These are phyloP conservation scores for Mesopsocus fuscifrons DNA, from an alignment of 2,888 invertebrate species.

Conservation along the genomic window DNA sequence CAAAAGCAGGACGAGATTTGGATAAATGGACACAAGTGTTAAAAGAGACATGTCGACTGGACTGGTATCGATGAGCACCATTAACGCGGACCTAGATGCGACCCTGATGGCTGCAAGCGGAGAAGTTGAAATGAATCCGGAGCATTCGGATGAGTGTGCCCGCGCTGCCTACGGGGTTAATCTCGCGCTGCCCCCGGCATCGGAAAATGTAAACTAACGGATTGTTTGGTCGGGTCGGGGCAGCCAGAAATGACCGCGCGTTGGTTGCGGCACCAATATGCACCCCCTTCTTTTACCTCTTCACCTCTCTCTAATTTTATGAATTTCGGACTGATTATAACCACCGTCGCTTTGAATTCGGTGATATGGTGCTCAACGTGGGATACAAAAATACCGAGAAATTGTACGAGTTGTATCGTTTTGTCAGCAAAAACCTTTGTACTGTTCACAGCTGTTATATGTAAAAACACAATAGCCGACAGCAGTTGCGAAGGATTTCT, in stretches of 20 bases:
- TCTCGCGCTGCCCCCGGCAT: slow-evolving; percentile 8
- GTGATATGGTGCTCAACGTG: background rate
- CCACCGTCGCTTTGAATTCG: background rate
- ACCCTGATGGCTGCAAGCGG: background rate
- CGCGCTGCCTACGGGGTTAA: slow-evolving; percentile 3
- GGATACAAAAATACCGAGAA: background rate
- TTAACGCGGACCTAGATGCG: too few relatives aligned
- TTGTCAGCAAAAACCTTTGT: too few relatives aligned
- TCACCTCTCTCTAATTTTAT: background rate
- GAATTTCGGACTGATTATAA: background rate
- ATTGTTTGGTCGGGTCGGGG: slow-evolving; percentile 6
- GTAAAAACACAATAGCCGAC: too few relatives aligned
- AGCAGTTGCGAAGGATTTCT: too few relatives aligned
- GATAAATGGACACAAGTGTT: too few relatives aligned
- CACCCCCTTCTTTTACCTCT: too few relatives aligned
- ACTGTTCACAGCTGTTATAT: too few relatives aligned
- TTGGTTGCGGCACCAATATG: too few relatives aligned
- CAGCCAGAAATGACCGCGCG: background rate
- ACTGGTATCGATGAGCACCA: too few relatives aligned
- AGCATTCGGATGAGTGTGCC: background rate
- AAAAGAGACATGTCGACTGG: too few relatives aligned
- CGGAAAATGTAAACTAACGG: slow-evolving; percentile 9
- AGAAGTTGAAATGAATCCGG: background rate
- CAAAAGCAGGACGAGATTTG: too few relatives aligned
- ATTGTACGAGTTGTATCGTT: too few relatives aligned